Base-by-base conservation (phyloP, 2,797 vertebrate species). In the Acanthurus lineatus region DNA sequence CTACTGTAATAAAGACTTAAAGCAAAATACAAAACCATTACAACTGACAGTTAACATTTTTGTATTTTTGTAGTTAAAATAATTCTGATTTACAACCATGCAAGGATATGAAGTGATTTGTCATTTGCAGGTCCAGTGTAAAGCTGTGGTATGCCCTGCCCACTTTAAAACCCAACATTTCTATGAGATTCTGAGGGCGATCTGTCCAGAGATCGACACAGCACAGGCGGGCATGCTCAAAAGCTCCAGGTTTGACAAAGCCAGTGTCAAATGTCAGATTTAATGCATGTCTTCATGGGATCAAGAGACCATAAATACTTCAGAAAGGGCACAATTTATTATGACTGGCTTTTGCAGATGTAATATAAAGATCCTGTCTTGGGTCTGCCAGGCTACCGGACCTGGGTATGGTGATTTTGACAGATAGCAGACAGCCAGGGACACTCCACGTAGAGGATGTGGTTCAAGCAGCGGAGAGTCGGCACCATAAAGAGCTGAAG, bases 161-260 rank as follows among this genome's bases (percentile, higher is more conserved):
- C 82, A 89, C 53, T 98, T 97, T 91, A 97, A 96, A 95, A 94
- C 85, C 9, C 97, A 98, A 90, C 92, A 76, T 7, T 99, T 97
- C 81, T 97, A 96, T 85, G 92, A 96, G 52, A 96, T 97, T 73
- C 87, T 98, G 85, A 95, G 94, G 79, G 91, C 96, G 73, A 86
- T 97, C 53, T 98, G 96, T 79, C 97, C 97, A 0, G 96, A 97
- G 86, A 53, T 97, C 25, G 93, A 95, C 65, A 87, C 85, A 1
- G 91, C 90, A n/a, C 85, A 88, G 40, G 91, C 86, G 0, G 95
- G 94, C 49, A 89, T 62, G 69, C 84, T 97, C 77, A 95, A 92
- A 88, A 98, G 96, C 88, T 88, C 95, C 86, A 96, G 94, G 97
- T 98, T 76, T 52, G 72, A 80, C 52, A 20, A 10, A 64, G 5